phyloP scores from a whole-genome alignment of 2,797 vertebrate genomes.

The Pitangus sulphuratus region DNA sequence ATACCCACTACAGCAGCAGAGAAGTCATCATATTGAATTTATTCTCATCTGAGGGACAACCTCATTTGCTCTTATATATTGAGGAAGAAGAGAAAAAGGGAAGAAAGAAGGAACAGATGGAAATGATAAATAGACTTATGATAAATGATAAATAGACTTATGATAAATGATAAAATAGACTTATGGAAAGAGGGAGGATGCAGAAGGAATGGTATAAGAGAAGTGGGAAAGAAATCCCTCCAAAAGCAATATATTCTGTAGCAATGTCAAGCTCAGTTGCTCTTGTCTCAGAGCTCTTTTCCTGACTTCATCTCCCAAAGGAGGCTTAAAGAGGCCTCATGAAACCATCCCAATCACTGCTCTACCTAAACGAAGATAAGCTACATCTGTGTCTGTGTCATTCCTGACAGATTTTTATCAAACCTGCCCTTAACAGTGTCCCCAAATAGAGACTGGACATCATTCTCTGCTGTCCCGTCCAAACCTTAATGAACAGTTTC shows the following conservation, averaged over 20 bases:
- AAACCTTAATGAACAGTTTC: neutral
- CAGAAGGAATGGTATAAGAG: neutral
- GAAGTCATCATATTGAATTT: conserved; percentile 47
- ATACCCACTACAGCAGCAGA: neutral
- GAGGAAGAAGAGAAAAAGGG: neutral
- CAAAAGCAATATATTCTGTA: neutral
- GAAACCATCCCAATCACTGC: neutral
- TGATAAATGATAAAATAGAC: neutral
- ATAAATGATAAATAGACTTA: neutral
- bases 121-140: neutral
- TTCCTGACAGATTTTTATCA: neutral
- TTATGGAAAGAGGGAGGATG: neutral
- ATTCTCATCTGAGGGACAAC: conserved; percentile 23
- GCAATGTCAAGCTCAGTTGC: neutral
- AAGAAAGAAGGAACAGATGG: neutral
- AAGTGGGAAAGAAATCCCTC: neutral
- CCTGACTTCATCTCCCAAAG: neutral
- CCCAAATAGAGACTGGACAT: neutral
- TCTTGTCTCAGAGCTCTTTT: neutral
- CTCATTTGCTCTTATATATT: conserved; percentile 10
- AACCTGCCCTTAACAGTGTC: neutral
- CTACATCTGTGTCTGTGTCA: neutral
- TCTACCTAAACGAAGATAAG: neutral
- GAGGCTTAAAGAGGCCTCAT: neutral
- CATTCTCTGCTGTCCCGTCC: neutral